Base-by-base conservation (phyloP, 2,888 invertebrate species). In the Dicranocentrus wangi region DNA sequence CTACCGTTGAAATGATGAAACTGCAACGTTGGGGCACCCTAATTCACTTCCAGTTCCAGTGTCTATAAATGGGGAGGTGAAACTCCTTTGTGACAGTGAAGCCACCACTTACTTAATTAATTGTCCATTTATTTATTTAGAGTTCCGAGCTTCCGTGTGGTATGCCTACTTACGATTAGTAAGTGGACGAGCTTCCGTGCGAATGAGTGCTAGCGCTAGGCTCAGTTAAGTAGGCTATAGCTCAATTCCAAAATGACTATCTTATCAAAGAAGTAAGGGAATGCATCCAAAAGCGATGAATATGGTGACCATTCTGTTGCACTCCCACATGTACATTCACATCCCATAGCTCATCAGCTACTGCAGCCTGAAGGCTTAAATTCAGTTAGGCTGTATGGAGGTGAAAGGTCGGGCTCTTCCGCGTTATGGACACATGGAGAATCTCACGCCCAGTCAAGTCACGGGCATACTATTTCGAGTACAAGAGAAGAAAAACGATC, bases 161-260 rank as follows among this genome's bases (percentile, higher is more conserved):
- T 32, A 32, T 10, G n/a, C n/a, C n/a, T n/a, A n/a, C n/a, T n/a
- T n/a, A n/a, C n/a, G n/a, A n/a, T 32, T 32, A 32, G 3, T 10
- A 32, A 32, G 32, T 32, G n/a, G n/a, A n/a, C n/a, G 32, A 32
- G 10, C 32, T 32, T 32, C 32, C 32, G 32, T 32, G 32, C n/a
- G n/a, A n/a, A n/a, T 32, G 3, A 7, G 32, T 32, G 32, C 32
- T 32, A 7, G 10, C 10, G 5, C 5, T 32, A 10, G 10, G 10
- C 3, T 32, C 32, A 32, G 32, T 32, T 32, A 7, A 32, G 32
- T 32, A 10, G 32, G 32, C 3, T 32, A 32, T 32, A 32, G n/a
- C n/a, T n/a, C n/a, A n/a, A n/a, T n/a, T n/a, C n/a, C n/a, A 32
- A 32, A 7, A 92, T 92, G 92, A 92, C 92, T 77, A 92, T 92